These are phyloP conservation scores for Ormyrus nitidulus DNA, from an alignment of 2,888 invertebrate species.

Conservation along the genomic window DNA sequence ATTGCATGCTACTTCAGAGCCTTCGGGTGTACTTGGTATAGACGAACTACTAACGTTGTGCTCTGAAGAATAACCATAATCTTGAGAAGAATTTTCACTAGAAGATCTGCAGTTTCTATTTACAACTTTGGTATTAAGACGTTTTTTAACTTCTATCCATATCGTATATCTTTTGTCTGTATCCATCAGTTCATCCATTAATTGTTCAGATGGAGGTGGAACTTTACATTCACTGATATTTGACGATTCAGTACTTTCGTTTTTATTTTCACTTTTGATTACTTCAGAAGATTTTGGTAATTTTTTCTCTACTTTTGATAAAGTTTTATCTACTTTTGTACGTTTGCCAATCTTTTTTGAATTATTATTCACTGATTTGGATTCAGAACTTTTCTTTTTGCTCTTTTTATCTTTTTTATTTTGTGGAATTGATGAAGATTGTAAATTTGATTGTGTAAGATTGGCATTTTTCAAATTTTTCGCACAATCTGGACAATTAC, in stretches of 20 bases:
- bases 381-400: conserved; percentile 53
- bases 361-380: conserved; percentile 61
- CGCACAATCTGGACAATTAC: conserved; percentile 72
- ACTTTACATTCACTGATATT: conserved; percentile 62
- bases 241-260: conserved; percentile 48
- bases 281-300: conserved; percentile 56
- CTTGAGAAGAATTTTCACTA: conserved; percentile 83
- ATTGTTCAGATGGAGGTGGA: conserved; percentile 61
- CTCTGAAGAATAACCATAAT: conserved; percentile 93
- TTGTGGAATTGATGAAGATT: conserved; percentile 60
- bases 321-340: conserved; percentile 54
- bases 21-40: conserved; percentile 90
- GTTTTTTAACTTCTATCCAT: conserved; percentile 72
- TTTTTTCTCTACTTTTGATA: conserved; percentile 57
- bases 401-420: conserved; percentile 60
- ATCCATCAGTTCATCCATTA: conserved; percentile 69
- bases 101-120: conserved; percentile 80
- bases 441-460: conserved; percentile 62
- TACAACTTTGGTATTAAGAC: conserved; percentile 75
- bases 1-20: conserved; percentile 92
- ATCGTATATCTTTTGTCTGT: conserved; percentile 67
- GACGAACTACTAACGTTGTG: conserved; percentile 88
- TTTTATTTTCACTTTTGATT: conserved; percentile 55
- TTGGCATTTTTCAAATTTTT: conserved; percentile 65
- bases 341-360: conserved; percentile 59